Base-by-base conservation (phyloP, 2,797 vertebrate genomes). In the Tadarida brasiliensis region DNA sequence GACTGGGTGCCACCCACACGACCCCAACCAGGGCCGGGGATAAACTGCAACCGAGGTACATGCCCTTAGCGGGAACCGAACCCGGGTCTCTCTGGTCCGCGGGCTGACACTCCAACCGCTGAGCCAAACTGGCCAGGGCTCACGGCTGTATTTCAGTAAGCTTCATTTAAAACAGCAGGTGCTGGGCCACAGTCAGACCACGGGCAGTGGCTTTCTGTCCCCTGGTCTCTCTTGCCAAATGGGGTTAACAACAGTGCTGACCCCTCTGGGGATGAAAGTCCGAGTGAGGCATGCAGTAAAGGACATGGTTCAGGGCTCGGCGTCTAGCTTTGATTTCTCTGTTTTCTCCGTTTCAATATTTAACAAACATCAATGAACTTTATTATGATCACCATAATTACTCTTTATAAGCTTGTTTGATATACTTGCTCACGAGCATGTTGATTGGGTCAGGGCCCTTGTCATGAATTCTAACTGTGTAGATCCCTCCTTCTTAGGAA, bases 141-240 rank as follows among this genome's bases (percentile, higher is more conserved):
- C 19, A 8, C 11, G 35, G 12, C 15, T 49, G 0, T 82, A 14
- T 84, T 89, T 33, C 33, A 65, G 78, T 73, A 73, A 94, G 8
- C n/a, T 93, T 97, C 90, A 90, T 89, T 94, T 61, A 65, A 90
- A 94, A 17, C 87, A 28, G 7, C 2, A 49, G 57, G 15, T 0
- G 1, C 26, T 11, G 26, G 70, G 39, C 19, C 15, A 8, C 39
- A 61, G 76, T 94, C 7, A 6, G 57, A 74, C 8, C 0, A 0
- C 6, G 11, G 15, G 5, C 54, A 56, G 7, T 61, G 16, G 33
- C 59, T 91, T 85, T 24, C 47, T 83, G 33, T 80, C 12, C 20
- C 1, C 2, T 49, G 28, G 4, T 33, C 68, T 91, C 39, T 6
- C 78, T 82, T 68, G 24, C 44, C 30, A 68, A 30, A 4, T 73